phyloP scores from a whole-genome alignment of 2,113 vertebrate genomes.

The Barnardius zonarius region DNA sequence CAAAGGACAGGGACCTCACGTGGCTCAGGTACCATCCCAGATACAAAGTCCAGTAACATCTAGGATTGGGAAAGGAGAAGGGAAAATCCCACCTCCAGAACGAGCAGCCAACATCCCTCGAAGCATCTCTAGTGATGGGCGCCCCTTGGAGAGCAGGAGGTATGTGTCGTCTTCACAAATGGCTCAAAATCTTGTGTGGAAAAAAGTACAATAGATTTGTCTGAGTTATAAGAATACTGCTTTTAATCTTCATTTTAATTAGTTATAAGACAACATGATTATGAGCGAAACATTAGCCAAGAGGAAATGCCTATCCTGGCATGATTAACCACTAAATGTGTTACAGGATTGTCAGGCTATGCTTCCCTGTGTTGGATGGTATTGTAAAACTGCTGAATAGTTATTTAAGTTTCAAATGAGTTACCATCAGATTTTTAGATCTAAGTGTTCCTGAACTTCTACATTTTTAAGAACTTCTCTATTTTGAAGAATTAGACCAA shows the following conservation, averaged over 20 bases:
- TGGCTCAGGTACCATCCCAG: slow-evolving; percentile 86
- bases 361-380: background rate
- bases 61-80: slow-evolving; percentile 76
- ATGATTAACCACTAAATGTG: background rate
- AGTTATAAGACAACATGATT: background rate
- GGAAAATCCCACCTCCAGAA: slow-evolving; percentile 82
- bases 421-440: background rate
- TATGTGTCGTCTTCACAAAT: background rate
- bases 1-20: slow-evolving; percentile 82
- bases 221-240: background rate
- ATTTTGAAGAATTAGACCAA: background rate
- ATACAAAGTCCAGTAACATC: slow-evolving; percentile 77
- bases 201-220: background rate
- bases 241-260: background rate
- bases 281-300: background rate
- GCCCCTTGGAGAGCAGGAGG: slow-evolving; percentile 87
- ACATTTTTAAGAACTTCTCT: background rate
- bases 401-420: background rate
- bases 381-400: background rate
- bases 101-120: slow-evolving; percentile 86
- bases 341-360: background rate
- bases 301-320: background rate
- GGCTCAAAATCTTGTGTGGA: background rate
- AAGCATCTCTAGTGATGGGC: slow-evolving; percentile 92
- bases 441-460: background rate